Percentiles rank a stretch among this genome's conserved stretches.
Evolutionary conservation across 2,113 vertebrate genomes (phyloP).

Genomic region (Chrysochloris asiatica): DNA sequence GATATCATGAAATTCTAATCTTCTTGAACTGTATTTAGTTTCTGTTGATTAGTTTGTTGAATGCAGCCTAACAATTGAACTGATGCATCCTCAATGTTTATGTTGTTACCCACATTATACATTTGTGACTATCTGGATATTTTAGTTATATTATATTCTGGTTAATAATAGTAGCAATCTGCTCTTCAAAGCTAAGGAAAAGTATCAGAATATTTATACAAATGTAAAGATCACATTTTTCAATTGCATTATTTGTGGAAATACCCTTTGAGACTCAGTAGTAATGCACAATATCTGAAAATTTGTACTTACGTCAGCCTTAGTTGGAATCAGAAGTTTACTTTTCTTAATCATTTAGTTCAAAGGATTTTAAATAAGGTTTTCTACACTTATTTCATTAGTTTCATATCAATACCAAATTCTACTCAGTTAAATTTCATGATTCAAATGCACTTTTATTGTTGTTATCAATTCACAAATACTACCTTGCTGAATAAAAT

Average conservation of each 20-base stretch:
- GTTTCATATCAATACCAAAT: constrained; percentile 50
- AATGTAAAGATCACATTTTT: constrained; percentile 33
- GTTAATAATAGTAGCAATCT: neutral
- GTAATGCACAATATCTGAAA: constrained; percentile 32
- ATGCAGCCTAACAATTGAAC: constrained; percentile 71
- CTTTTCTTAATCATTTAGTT: constrained; percentile 2
- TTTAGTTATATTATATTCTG: constrained; percentile 49
- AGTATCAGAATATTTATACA: neutral
- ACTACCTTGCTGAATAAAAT: constrained; percentile 52
- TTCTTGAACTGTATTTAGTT: constrained; percentile 66
- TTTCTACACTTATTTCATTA: constrained; percentile 27
- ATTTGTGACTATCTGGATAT: constrained; percentile 74
- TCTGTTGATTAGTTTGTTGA: constrained; percentile 74
- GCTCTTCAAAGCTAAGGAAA: constrained; percentile 46
- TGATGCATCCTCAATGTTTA: constrained; percentile 76
- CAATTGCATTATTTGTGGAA: constrained; percentile 50
- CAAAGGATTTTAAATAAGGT: constrained; percentile 67
- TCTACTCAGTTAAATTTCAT: constrained; percentile 53
- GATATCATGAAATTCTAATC: neutral
- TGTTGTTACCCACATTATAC: constrained; percentile 73
- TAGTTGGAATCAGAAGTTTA: constrained; percentile 26
- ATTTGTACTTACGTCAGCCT: neutral
- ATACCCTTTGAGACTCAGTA: neutral
- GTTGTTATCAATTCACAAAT: constrained; percentile 47
- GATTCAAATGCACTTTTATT: neutral